Evolutionary conservation across 2,113 vertebrate species (phyloP), one percentile per base, ranked within the genome.

Genomic region (Neodon shergylaensis): DNA sequence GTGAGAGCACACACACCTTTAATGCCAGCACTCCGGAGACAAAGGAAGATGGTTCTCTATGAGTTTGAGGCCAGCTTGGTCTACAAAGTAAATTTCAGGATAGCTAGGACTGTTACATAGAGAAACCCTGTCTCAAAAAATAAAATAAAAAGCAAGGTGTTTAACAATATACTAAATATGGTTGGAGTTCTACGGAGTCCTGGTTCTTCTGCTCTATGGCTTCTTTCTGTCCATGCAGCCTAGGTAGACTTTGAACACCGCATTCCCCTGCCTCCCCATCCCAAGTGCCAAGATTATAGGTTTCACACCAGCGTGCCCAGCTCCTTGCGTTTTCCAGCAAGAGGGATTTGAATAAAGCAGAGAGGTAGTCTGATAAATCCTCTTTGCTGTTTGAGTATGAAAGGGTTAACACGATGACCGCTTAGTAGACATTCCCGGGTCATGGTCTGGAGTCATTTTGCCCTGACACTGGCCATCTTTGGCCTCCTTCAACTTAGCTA

Each of bases 301-400:
- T 10, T 1, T 39, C 5, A 63, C 33, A 39, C 22, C 7, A 88
- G 4, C 1, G 0, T 54, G 13, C 22, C n/a, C 54, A 61, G 54
- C 12, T 39, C 22, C 85, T 54, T 72, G 47, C 39, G 5, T 19
- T 42, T 61, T 65, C 58, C n/a, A 31, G 28, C 47, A 36, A 73
- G 77, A 76, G 9, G 47, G 44, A 87, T 83, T 92, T 52, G 79
- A 39, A 76, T 66, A n/a, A 16, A 84, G 36, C 49, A 42, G 88
- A 94, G 24, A 91, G 21, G 10, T 39, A 2, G 61, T 94, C 90
- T 96, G 36, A 92, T 85, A 96, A 94, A 82, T 86, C n/a, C 8
- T 94, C 54, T 77, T 73, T 44, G 63, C 13, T 39, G 17, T 28
- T 85, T 19, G 87, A 66, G 39, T 74, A 22, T n/a, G 54, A 78